A percentile compares a stretch with the other conserved stretches of the same genome.
phyloP scores from a whole-genome alignment of 1,140 invertebrate genomes.

The Dreissena polymorpha region DNA sequence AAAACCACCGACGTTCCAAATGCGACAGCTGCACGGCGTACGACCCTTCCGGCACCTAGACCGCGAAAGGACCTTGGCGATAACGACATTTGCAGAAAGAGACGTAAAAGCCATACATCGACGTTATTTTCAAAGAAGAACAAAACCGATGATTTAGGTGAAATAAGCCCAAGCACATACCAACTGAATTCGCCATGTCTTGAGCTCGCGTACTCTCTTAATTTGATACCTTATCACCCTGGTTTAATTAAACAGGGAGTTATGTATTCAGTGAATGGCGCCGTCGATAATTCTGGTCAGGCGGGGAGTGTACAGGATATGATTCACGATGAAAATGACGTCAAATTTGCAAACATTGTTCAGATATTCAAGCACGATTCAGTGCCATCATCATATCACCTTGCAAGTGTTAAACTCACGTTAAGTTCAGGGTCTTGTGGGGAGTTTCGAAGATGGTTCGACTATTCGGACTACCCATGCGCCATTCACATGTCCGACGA shows the following conservation, averaged over 20 bases:
- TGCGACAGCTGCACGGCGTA: not conserved
- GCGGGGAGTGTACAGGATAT: too few species aligned
- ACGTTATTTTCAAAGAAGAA: not conserved
- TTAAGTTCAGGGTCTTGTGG: not conserved
- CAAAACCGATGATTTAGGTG: not conserved
- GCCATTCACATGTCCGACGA: not conserved
- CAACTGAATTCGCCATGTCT: not conserved
- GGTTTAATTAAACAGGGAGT: too few species aligned
- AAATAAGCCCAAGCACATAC: not conserved
- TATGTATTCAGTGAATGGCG: too few species aligned
- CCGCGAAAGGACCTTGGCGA: not conserved
- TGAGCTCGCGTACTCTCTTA: too few species aligned
- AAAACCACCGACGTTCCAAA: not conserved
- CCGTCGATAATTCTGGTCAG: too few species aligned
- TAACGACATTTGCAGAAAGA: slow-evolving; percentile 6
- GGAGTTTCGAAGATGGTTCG: not conserved
- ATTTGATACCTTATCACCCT: too few species aligned
- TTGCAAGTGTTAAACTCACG: not conserved
- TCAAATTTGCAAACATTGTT: slow-evolving; percentile 26
- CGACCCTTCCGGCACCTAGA: slow-evolving; percentile 35
- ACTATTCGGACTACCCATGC: slow-evolving; percentile 1
- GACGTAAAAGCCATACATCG: not conserved
- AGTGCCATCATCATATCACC: not conserved
- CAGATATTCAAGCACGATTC: slow-evolving; percentile 21
- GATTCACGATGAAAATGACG: too few species aligned